These are phyloP conservation scores for Autographa pulchrina DNA, from an alignment of 2,888 invertebrate species.

Conservation along the genomic window DNA sequence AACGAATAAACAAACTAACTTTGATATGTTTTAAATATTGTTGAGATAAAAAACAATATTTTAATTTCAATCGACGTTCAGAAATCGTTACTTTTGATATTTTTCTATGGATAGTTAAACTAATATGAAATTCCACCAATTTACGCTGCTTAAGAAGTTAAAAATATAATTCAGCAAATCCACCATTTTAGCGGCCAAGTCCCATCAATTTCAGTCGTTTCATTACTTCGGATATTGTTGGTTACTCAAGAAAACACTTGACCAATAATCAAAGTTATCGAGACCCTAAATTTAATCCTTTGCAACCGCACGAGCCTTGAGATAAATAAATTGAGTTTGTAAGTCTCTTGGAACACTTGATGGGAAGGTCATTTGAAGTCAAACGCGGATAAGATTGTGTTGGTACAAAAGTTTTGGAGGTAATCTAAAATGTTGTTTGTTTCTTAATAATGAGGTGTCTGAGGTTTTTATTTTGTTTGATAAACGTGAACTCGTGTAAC, in stretches of 20 bases:
- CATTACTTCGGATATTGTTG: slow-evolving; percentile 28
- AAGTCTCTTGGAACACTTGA: slow-evolving; percentile 43
- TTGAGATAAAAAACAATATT: too few species aligned
- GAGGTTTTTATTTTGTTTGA: background rate
- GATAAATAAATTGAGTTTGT: slow-evolving; percentile 60
- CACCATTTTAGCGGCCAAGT: background rate
- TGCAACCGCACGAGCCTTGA: slow-evolving; percentile 44
- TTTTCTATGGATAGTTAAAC: too few species aligned
- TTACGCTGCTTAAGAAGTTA: too few species aligned
- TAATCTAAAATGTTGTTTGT: slow-evolving; percentile 2
- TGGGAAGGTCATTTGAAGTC: slow-evolving; percentile 44
- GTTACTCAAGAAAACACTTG: slow-evolving; percentile 43
- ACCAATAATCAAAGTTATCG: slow-evolving; percentile 61
- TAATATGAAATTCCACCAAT: too few species aligned
- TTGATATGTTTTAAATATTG: too few species aligned
- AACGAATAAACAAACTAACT: too few species aligned
- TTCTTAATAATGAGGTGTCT: background rate
- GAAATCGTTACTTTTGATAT: too few species aligned
- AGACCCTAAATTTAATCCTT: slow-evolving; percentile 59
- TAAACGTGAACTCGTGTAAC: too few species aligned
- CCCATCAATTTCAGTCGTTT: slow-evolving; percentile 24
- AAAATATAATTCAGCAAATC: too few species aligned
- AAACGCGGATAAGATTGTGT: slow-evolving; percentile 13
- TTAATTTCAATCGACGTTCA: too few species aligned
- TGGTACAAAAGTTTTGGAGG: background rate